These are phyloP conservation scores for Hirtodrosophila alboralis DNA, from an alignment of 2,888 invertebrate species.

Conservation along the genomic window DNA sequence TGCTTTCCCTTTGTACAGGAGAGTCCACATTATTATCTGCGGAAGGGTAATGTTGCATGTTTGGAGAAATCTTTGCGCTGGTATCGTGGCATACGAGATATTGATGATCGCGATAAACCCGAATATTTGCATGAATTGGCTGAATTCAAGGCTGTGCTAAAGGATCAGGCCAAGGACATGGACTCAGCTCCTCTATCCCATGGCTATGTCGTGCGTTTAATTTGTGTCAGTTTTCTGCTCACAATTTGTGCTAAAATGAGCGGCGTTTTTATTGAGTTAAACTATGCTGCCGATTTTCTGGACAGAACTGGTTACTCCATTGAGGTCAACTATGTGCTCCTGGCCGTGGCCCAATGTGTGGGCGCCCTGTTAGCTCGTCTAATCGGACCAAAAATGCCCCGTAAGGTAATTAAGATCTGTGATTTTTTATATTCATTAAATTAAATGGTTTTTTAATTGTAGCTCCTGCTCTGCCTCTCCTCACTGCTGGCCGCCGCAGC, in stretches of 20 bases:
- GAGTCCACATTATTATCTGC: constrained; percentile 77
- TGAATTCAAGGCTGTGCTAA: constrained; percentile 65
- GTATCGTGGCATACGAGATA: constrained; percentile 81
- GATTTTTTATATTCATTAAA: too few relatives aligned
- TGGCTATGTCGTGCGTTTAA: constrained; percentile 59
- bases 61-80: constrained; percentile 82
- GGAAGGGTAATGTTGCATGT: constrained; percentile 58
- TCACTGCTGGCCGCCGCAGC: constrained; percentile 64
- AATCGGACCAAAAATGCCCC: constrained; percentile 61
- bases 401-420: constrained; percentile 70
- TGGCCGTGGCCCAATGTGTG: constrained; percentile 69
- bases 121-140: constrained; percentile 72
- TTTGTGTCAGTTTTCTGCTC: constrained; percentile 68
- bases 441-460: constrained; percentile 1
- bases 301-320: constrained; percentile 48
- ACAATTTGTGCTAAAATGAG: constrained; percentile 75
- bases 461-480: constrained; percentile 72
- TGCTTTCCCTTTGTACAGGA: constrained; percentile 81
- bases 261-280: constrained; percentile 78
- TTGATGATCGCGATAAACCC: constrained; percentile 74
- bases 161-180: constrained; percentile 20
- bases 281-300: constrained; percentile 69
- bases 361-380: constrained; percentile 67
- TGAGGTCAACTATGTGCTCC: constrained; percentile 62
- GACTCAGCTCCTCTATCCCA: constrained; percentile 34